Base-by-base conservation (phyloP, 1,140 invertebrate genomes). In the Papilio helenus region DNA sequence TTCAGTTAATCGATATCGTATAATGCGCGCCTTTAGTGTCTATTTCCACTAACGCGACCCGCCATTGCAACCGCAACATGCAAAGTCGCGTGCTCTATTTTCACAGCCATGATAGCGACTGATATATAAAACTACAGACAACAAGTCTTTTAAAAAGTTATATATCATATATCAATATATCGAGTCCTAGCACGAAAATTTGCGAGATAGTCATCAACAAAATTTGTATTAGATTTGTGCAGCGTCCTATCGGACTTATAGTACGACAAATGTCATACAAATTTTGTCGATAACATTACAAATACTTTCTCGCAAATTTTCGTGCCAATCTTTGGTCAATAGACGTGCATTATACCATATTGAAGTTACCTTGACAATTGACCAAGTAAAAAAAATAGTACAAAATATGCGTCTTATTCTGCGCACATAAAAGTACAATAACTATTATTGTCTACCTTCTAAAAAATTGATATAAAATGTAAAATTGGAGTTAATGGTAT, bases 281-380 rank as follows among this genome's bases (percentile, higher is more conserved):
- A 2, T 34, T 34, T 34, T 5, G 34, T 34, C 5, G 34, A 39
- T 39, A 39, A 39, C 34, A 7, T 39, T 39, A 0, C 34, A 39
- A 39, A 39, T 39, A 39, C 34, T 5, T 7, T 39, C 7, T 39
- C 34, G 34, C 34, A 39, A 39, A 39, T 39, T 39, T 39, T 39
- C 34, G 34, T 39, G 34, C 34, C 8, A 26, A 10, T 12, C 23
- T 16, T 12, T 23, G 29, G 58, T 65, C 29, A 29, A 29, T 39
- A 8, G 34, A 34, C 26, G 61, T 16, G 26, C 61, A 68, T 68
- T 68, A 29, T 16, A 68, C 61, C 26, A 16, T 68, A 29, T 34
- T 68, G 61, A 29, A 68, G 1, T 29, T 68, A 68, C 61, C 61
- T 68, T 68, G 61, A 68, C 61, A 68, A 68, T 68, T 68, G 61